phyloP scores from a whole-genome alignment of 1,140 invertebrate genomes.

The Wiebesia pumilae region DNA sequence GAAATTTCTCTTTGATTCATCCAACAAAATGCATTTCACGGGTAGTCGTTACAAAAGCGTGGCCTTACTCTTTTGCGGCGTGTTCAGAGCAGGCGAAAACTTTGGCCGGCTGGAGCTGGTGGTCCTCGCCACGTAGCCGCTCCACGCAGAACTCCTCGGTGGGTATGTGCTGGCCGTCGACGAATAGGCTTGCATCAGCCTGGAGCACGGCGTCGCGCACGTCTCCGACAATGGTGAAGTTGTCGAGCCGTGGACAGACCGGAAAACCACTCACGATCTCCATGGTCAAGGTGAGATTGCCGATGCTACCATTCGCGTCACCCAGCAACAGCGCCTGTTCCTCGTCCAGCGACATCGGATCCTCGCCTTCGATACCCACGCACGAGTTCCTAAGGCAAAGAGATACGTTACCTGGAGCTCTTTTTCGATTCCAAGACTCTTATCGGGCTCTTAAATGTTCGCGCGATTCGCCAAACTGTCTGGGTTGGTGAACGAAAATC shows the following conservation, averaged over 20 bases:
- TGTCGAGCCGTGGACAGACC: conserved; percentile 68
- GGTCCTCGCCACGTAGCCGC: conserved; percentile 63
- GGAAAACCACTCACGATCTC: conserved; percentile 75
- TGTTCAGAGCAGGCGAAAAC: conserved; percentile 81
- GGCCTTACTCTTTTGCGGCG: conserved; percentile 66
- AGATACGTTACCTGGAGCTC: background rate
- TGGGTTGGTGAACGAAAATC: too few species aligned
- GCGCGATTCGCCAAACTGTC: too few species aligned
- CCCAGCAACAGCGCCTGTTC: conserved; percentile 66
- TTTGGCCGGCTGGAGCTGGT: conserved; percentile 72
- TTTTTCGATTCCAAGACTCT: background rate
- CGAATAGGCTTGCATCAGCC: conserved; percentile 70
- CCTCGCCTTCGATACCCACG: conserved; percentile 54
- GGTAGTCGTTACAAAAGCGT: too few species aligned
- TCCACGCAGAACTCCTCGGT: conserved; percentile 80
- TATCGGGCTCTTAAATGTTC: too few species aligned
- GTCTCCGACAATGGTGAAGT: conserved; percentile 74
- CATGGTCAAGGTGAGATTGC: conserved; percentile 60
- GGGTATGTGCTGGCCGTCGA: conserved; percentile 73
- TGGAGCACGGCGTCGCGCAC: conserved; percentile 70
- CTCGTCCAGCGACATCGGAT: conserved; percentile 56
- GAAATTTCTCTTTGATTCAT: too few species aligned
- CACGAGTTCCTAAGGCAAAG: conserved; percentile 69
- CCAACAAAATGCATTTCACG: too few species aligned
- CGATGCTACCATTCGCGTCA: conserved; percentile 38